Conservation (phyloP, 2,888 invertebrate genomes). For the Eristalis intricaria region DNA sequence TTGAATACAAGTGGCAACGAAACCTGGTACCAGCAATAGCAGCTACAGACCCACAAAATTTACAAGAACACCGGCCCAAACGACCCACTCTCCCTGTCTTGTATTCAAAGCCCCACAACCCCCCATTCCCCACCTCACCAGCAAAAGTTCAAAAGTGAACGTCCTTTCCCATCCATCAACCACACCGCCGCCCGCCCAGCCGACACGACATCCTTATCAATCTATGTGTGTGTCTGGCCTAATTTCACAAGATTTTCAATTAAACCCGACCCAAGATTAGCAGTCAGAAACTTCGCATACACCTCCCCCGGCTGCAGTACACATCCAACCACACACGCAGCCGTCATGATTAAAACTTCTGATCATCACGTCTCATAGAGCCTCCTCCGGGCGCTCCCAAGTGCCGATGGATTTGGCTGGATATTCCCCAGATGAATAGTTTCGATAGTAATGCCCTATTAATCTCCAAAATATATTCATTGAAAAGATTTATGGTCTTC, state of each 20-base stretch:
- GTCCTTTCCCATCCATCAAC: too few species aligned
- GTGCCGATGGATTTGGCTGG: constrained; percentile 53
- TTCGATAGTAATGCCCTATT: constrained; percentile 68
- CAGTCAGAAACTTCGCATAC: not conserved
- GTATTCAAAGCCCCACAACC: too few species aligned
- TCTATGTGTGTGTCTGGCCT: not conserved
- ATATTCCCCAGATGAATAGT: constrained; percentile 65
- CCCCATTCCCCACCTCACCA: too few species aligned
- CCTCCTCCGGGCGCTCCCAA: not conserved
- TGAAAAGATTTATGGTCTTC: constrained; percentile 69
- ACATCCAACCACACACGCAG: constrained; percentile 6
- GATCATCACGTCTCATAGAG: constrained; percentile 57
- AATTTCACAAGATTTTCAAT: constrained; percentile 36
- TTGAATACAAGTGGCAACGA: too few species aligned
- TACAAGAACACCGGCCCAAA: too few species aligned
- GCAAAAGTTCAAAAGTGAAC: too few species aligned
- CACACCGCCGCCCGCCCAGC: too few species aligned
- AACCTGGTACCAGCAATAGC: too few species aligned
- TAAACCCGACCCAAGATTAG: constrained; percentile 2
- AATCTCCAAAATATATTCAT: constrained; percentile 71
- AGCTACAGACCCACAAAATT: too few species aligned
- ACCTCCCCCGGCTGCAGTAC: not conserved
- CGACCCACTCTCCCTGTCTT: not conserved
- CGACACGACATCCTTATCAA: not conserved
- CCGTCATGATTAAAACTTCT: constrained; percentile 55